phyloP scores from a whole-genome alignment of 2,888 invertebrate species.

The Nowickia ferox region DNA sequence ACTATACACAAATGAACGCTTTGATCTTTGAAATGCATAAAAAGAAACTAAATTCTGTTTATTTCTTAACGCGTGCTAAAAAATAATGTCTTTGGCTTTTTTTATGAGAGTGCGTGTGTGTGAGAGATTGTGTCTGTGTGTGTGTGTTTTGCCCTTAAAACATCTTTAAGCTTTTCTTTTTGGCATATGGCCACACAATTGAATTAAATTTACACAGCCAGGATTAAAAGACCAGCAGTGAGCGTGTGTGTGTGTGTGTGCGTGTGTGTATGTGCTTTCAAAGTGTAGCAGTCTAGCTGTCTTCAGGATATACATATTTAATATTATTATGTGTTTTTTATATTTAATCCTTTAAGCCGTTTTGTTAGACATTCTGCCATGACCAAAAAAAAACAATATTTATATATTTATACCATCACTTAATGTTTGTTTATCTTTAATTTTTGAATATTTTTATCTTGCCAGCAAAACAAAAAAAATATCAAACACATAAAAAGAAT shows the following conservation, averaged over 20 bases:
- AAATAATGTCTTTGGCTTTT: slow-evolving; percentile 38
- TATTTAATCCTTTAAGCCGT: slow-evolving; percentile 62
- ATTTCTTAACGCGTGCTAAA: slow-evolving; percentile 67
- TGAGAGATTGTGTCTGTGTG: no score
- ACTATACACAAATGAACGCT: slow-evolving; percentile 43
- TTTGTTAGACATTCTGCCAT: slow-evolving; percentile 36
- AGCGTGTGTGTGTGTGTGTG: background rate
- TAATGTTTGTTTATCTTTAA: slow-evolving; percentile 12
- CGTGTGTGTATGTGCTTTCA: no score
- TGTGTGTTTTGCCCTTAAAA: slow-evolving; percentile 25
- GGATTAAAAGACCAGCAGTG: slow-evolving; percentile 28
- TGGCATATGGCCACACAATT: slow-evolving; percentile 60
- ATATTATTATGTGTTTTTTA: slow-evolving; percentile 40
- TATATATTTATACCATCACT: slow-evolving; percentile 6
- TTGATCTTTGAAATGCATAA: slow-evolving; percentile 50
- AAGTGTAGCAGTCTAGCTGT: background rate
- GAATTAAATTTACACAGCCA: slow-evolving; percentile 33
- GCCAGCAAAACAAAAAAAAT: background rate
- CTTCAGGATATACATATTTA: slow-evolving; percentile 18
- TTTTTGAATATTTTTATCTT: slow-evolving; percentile 5
- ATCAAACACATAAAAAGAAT: slow-evolving; percentile 13
- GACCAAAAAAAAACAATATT: background rate
- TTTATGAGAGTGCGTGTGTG: background rate
- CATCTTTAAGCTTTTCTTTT: slow-evolving; percentile 53
- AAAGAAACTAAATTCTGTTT: slow-evolving; percentile 50